These are phyloP conservation scores for Psettodes erumei DNA, from an alignment of 2,113 vertebrate species.

Conservation along the genomic window DNA sequence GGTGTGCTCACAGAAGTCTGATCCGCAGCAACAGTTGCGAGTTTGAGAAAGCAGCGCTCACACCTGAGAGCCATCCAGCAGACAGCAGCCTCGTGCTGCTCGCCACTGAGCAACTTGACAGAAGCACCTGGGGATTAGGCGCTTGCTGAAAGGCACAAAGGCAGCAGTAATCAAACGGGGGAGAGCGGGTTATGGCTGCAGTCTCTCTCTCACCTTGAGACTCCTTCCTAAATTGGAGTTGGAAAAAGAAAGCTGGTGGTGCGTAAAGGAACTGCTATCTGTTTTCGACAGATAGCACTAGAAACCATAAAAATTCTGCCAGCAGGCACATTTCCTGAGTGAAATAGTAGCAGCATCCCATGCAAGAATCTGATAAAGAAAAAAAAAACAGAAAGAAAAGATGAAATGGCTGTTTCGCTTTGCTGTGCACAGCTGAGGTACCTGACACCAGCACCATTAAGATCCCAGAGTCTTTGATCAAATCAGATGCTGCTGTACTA, in stretches of 20 bases:
- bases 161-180: constrained; percentile 35
- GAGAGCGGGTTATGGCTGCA: not conserved
- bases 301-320: constrained; percentile 23
- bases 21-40: not conserved
- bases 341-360: constrained; percentile 4
- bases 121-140: constrained; percentile 7
- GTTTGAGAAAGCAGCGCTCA: not conserved
- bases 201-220: constrained; percentile 18
- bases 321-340: constrained; percentile 21
- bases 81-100: not conserved
- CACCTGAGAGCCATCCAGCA: not conserved
- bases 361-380: constrained; percentile 31
- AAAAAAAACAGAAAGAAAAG: not conserved
- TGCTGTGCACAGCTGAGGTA: constrained; percentile 4
- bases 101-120: not conserved
- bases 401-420: constrained; percentile 18
- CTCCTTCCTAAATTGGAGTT: constrained; percentile 19
- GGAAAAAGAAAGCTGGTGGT: constrained; percentile 30
- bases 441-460: constrained; percentile 32
- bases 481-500: constrained; percentile 28
- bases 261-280: constrained; percentile 30
- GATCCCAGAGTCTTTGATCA: constrained; percentile 40
- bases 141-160: constrained; percentile 49
- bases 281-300: constrained; percentile 37
- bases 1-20: not conserved